Conservation (phyloP, 2,113 vertebrate species). For the Urocolius indicus region DNA sequence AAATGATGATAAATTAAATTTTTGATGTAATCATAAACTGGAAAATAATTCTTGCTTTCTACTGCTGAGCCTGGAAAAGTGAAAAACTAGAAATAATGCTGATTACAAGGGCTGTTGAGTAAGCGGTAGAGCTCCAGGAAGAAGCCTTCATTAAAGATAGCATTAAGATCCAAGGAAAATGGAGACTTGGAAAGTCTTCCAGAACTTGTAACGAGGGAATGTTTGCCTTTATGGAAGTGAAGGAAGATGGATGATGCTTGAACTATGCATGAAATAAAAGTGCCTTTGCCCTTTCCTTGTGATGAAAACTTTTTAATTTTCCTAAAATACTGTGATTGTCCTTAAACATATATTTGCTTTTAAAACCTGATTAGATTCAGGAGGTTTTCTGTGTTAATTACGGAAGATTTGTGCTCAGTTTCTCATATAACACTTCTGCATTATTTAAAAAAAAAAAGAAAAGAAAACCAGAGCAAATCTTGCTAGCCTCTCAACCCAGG, state of each 20-base stretch:
- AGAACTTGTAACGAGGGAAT: constrained; percentile 46
- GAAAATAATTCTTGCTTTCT: not conserved
- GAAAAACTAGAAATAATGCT: constrained; percentile 16
- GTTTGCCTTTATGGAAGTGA: constrained; percentile 36
- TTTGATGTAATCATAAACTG: not conserved
- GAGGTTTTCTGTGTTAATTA: not conserved
- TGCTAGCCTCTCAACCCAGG: not conserved
- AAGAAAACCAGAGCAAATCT: not conserved
- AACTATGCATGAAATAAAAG: constrained; percentile 26
- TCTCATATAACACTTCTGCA: not conserved
- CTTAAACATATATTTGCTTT: constrained; percentile 33
- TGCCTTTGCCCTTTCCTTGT: not conserved
- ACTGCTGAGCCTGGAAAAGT: not conserved
- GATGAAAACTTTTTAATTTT: constrained; percentile 38
- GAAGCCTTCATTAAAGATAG: constrained; percentile 40
- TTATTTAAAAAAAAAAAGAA: not conserved
- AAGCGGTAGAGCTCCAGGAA: not conserved
- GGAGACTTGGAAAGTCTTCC: constrained; percentile 30
- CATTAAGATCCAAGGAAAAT: constrained; percentile 27
- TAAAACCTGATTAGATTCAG: not conserved
- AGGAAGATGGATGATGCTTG: constrained; percentile 53
- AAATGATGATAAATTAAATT: not conserved
- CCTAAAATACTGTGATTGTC: constrained; percentile 20
- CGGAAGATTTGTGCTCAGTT: not conserved
- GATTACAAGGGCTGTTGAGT: not conserved